Base-by-base conservation (phyloP, 2,888 invertebrate species). In the Leptinotarsa juncta region DNA sequence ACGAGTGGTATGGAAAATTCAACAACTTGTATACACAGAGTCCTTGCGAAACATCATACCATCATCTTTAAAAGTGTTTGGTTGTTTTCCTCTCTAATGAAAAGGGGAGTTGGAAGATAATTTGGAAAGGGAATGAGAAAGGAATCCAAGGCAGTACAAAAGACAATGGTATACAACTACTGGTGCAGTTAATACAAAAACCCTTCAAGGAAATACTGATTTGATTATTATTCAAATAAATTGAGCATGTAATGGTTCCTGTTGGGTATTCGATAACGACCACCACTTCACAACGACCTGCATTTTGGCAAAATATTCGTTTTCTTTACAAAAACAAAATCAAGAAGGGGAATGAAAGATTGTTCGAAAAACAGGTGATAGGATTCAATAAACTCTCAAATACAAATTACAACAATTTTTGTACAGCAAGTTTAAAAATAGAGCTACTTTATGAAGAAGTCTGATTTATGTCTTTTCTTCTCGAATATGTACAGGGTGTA, bases 391-490 rank as follows among this genome's bases (percentile, higher is more conserved):
- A 73, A 76, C 76, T 76, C 76, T 76, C 67, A 72, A 73, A 65
- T 73, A 73, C 65, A 76, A 76, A 76, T 70, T 71, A 76, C 76
- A 76, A 76, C 76, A 73, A 75, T 73, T 72, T 72, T 73, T 72
- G 42, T 69, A 69, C 69, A 70, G 69, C 62, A 69, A 75, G 70
- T 76, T 70, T 57, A 67, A 71, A 73, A 73, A 73, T 72, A 76
- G 67, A 73, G 70, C 71, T 76, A 76, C 71, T 60, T 69, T 71
- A 18, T 62, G 16, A 32, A 62, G 62, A 32, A 62, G 62, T 62
- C 42, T 32, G 42, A 32, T 32, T 42, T 42, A 62, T n/a, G 62
- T 62, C 62, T 67, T 67, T 67, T 51, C n/a, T 67, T 51, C 67
- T 57, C 67, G 23, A 67, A 49, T 32, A 67, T 23, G 4, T 55